Percentiles rank a stretch among this genome's conserved stretches.
phyloP scores from a whole-genome alignment of 2,113 vertebrate species.

The Myrmecobius fasciatus region DNA sequence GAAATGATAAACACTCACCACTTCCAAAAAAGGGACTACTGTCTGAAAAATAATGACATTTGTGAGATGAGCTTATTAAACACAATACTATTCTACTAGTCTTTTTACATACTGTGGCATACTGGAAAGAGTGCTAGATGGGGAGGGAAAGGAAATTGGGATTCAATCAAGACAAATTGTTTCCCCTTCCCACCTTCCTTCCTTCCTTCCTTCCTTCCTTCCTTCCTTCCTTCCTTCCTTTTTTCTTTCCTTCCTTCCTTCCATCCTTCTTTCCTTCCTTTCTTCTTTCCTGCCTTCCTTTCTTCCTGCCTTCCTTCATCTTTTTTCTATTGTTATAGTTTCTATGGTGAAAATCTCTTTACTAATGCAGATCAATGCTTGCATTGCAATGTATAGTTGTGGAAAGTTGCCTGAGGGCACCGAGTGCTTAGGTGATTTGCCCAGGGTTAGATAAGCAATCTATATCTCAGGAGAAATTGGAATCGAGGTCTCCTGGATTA shows the following conservation, averaged over 20 bases:
- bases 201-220: rapidly evolving
- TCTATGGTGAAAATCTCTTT: background rate
- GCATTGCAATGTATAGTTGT: background rate
- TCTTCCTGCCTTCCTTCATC: background rate
- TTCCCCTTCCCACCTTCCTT: background rate
- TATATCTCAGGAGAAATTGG: background rate
- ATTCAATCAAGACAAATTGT: background rate
- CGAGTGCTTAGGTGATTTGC: background rate
- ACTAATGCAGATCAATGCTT: background rate
- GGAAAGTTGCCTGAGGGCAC: background rate
- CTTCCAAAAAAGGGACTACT: conserved; percentile 19
- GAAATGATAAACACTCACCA: background rate
- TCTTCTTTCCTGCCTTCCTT: background rate
- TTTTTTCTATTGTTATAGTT: background rate
- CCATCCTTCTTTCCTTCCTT: too few relatives aligned
- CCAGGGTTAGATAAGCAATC: background rate
- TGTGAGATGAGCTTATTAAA: conserved; percentile 30
- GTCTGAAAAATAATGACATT: conserved; percentile 36
- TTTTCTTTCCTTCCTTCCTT: background rate
- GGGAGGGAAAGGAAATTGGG: background rate
- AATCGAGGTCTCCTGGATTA: background rate
- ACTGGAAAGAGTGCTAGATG: conserved; percentile 27
- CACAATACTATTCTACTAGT: background rate
- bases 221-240: rapidly evolving
- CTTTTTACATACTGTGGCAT: background rate